Conservation (phyloP, 2,113 vertebrate genomes). For the Nyctereutes procyonoides region DNA sequence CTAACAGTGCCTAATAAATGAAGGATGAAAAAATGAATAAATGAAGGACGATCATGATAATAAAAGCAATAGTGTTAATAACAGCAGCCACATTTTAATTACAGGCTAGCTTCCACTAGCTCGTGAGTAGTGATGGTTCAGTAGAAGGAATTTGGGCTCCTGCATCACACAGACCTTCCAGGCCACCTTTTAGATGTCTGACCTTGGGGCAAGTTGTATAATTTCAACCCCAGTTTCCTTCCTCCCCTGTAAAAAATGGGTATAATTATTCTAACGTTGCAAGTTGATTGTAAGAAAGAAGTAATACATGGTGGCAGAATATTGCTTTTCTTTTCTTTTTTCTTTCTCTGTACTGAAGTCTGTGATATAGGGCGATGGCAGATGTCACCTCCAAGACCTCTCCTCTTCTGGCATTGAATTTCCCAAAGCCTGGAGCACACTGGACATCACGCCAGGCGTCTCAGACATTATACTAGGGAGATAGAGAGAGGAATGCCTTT, state of each 20-base stretch:
- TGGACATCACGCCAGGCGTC: not conserved
- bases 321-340: not conserved
- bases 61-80: not conserved
- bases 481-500: not conserved
- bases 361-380: not conserved
- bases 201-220: not conserved
- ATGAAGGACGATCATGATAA: not conserved
- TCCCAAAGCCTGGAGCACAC: not conserved
- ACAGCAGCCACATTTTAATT: not conserved
- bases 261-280: not conserved
- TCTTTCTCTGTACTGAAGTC: not conserved
- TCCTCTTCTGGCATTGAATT: not conserved
- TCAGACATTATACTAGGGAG: not conserved
- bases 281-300: not conserved
- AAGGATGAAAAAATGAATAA: not conserved
- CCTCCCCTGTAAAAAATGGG: not conserved
- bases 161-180: not conserved
- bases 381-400: not conserved
- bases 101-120: not conserved
- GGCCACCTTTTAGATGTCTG: not conserved
- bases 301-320: not conserved
- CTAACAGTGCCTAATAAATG: not conserved
- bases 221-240: not conserved
- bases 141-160: not conserved
- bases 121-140: not conserved